Evolutionary conservation across 1,140 invertebrate species (phyloP), one percentile per base, ranked within the genome.

Genomic region (Brachionus calyciflorus): DNA sequence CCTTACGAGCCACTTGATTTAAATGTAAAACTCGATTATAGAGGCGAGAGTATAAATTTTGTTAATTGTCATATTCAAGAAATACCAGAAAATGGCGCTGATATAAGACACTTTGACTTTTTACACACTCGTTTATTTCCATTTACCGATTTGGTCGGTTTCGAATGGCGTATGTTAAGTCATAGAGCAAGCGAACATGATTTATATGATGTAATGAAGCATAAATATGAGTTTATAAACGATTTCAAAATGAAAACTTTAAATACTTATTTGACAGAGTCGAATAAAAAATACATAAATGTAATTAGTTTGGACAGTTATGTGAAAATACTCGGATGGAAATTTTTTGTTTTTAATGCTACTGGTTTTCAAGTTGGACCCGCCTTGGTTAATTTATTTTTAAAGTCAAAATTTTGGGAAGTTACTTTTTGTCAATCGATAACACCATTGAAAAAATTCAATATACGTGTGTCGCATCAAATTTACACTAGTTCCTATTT

Each of bases 41-140:
- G 73, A 48, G 73, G 73, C 21, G 73, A 76, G n/a, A 55, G 49
- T 17, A 76, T 76, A 17, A 76, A 76, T 48, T 76, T 14, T 48
- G 73, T 76, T 0, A 76, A 76, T 41, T 57, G 73, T 60, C 73
- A 76, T 26, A 55, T 80, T 9, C 82, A 94, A 90, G 93, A 95
- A 81, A 91, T 95, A 49, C 92, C 93, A 0, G 93, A 95, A 84
- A 96, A 96, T 80, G 93, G 92, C 0, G 91, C 92, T 0, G 93
- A 96, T 81, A 85, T 90, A 1, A 89, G 90, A 0, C 93, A 95
- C 82, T 85, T 96, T 10, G 88, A 87, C 63, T 88, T 76, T 76
- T 76, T 76, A 33, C 73, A 76, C 24, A 55, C 49, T 17, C 24
- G n/a, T 9, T 10, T 76, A n/a, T 24, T 57, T 57, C 17, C 46